phyloP scores from a whole-genome alignment of 1,140 invertebrate species.

The Pseudomyrmex cubaensis region DNA sequence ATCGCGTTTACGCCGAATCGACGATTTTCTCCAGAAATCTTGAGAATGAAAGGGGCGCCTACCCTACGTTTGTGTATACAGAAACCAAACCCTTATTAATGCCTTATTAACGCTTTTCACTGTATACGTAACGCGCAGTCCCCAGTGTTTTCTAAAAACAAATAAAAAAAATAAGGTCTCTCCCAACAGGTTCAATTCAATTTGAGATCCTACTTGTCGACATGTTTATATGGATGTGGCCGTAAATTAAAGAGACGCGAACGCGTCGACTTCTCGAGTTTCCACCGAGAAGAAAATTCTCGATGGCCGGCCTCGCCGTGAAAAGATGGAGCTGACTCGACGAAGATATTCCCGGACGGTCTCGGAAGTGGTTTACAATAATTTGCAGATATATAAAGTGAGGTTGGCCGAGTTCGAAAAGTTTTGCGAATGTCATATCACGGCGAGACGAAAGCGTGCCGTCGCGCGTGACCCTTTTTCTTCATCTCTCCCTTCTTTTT shows the following conservation, averaged over 20 bases:
- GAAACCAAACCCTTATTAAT: no score
- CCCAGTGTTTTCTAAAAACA: no score
- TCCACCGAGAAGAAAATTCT: not conserved
- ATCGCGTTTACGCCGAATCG: no score
- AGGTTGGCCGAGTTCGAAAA: no score
- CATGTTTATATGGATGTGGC: slow-evolving; percentile 16
- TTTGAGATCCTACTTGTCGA: slow-evolving; percentile 13
- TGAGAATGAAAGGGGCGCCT: no score
- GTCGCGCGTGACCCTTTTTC: not conserved
- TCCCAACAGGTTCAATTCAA: slow-evolving; percentile 14
- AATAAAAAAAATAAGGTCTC: not conserved
- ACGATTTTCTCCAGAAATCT: no score
- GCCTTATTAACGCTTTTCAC: no score
- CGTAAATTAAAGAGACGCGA: slow-evolving; percentile 14
- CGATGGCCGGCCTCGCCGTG: not conserved
- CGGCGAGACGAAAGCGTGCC: not conserved
- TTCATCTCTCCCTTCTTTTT: not conserved
- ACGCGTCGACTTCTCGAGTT: not conserved
- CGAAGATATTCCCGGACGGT: not conserved
- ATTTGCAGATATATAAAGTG: slow-evolving; percentile 36
- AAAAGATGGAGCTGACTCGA: not conserved
- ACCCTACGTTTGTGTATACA: no score
- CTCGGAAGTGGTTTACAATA: not conserved
- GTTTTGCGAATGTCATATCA: not conserved
- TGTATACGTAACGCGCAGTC: not conserved